A percentile compares a stretch with the other conserved stretches of the same genome.
Conservation (phyloP, 2,797 vertebrate species). For the Numenius phaeopus region DNA sequence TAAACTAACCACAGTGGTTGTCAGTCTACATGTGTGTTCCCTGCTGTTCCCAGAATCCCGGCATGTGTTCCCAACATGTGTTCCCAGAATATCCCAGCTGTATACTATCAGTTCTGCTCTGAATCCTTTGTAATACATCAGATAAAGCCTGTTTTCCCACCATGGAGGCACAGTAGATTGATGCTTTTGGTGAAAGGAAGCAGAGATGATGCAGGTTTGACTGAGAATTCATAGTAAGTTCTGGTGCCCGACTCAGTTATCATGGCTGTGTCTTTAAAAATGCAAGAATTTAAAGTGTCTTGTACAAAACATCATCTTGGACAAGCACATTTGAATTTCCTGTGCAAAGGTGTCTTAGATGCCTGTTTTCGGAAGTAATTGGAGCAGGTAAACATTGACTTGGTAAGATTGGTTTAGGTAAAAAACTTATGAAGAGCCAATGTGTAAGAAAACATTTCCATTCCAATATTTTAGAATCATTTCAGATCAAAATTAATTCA, state of each 20-base stretch:
- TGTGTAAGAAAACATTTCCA: neutral
- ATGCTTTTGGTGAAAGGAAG: constrained; percentile 23
- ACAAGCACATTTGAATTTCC: neutral
- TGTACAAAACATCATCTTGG: neutral
- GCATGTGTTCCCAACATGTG: constrained; percentile 63
- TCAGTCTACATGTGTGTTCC: constrained; percentile 57
- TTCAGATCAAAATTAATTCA: neutral
- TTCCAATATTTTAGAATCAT: neutral
- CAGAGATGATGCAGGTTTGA: neutral
- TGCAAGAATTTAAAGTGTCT: neutral
- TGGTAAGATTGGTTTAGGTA: neutral
- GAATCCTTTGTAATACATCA: constrained; percentile 57
- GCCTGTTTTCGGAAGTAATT: neutral
- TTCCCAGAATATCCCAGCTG: constrained; percentile 64
- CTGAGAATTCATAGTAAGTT: neutral
- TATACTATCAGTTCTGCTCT: constrained; percentile 67
- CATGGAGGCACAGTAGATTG: neutral
- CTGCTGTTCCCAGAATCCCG: constrained; percentile 59
- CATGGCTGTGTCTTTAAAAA: neutral
- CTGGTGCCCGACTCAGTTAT: neutral
- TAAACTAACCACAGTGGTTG: constrained; percentile 26
- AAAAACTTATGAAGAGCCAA: neutral
- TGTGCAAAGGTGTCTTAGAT: neutral
- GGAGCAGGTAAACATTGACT: neutral
- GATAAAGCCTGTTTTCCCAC: constrained; percentile 62